Conservation (phyloP, 2,888 invertebrate species). For the Ischnura elegans region DNA sequence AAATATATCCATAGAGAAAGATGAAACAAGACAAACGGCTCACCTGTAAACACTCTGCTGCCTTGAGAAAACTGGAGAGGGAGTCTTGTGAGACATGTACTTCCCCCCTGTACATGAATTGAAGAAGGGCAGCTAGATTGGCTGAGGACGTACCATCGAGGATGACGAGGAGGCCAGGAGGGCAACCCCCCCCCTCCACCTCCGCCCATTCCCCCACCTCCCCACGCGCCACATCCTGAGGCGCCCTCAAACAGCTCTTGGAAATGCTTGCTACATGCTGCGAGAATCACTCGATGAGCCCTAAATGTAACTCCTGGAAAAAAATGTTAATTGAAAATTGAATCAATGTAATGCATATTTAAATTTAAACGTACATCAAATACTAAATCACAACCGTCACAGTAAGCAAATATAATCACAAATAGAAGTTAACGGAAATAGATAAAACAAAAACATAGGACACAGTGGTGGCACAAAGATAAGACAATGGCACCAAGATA, state of each 20-base stretch:
- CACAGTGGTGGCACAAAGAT: no score
- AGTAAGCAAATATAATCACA: no score
- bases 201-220: conserved; percentile 58
- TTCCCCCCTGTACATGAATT: conserved; percentile 97
- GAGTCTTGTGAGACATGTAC: conserved; percentile 96
- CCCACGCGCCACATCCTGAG: conserved; percentile 79
- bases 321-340: no score
- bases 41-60: conserved; percentile 94
- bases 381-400: no score
- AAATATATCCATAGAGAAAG: no score
- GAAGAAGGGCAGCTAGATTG: conserved; percentile 93
- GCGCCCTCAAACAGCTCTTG: conserved; percentile 94
- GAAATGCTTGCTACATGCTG: conserved; percentile 95
- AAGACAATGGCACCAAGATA: no score
- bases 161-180: conserved; percentile 87
- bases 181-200: conserved; percentile 80
- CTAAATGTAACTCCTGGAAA: conserved; percentile 91
- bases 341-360: no score
- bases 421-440: no score
- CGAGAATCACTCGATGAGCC: conserved; percentile 94
- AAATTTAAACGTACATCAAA: no score
- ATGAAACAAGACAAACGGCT: conserved; percentile 71
- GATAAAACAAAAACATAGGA: no score
- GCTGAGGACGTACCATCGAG: conserved; percentile 93
- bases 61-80: conserved; percentile 93